Evolutionary conservation across 64 coral and sea anemone species (phyloP).

Genomic region (Montipora cactus): DNA sequence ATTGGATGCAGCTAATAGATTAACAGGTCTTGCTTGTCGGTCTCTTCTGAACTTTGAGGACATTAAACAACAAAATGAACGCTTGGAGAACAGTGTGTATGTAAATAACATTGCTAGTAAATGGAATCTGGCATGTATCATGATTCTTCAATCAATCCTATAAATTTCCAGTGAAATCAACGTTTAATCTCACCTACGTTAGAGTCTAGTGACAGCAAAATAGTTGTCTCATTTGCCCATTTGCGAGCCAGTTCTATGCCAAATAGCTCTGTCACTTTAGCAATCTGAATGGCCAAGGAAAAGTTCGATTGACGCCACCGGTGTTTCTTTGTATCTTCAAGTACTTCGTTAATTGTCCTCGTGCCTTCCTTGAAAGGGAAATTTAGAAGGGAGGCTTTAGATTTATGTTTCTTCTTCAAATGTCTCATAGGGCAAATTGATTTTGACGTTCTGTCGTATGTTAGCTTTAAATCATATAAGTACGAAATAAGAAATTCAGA

Average conservation of each 20-base stretch:
- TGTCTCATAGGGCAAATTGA: not conserved
- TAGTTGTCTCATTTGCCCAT: constrained; percentile 24
- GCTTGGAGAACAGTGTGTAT: too few relatives aligned
- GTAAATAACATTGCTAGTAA: too few relatives aligned
- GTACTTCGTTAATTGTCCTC: not conserved
- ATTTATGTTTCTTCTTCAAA: not conserved
- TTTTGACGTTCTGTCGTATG: not conserved
- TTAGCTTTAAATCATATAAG: not conserved
- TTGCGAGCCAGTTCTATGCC: constrained; percentile 13
- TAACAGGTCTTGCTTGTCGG: too few relatives aligned
- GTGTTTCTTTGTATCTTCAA: not conserved
- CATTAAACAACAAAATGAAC: too few relatives aligned
- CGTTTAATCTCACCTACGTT: constrained; percentile 1
- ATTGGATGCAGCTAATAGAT: too few relatives aligned
- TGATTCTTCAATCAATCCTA: too few relatives aligned
- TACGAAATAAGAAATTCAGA: not conserved
- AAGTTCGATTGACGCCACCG: not conserved
- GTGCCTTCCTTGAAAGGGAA: not conserved
- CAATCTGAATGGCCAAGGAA: constrained; percentile 26
- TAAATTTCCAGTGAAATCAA: not conserved
- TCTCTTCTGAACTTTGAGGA: too few relatives aligned
- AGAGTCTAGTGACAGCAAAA: not conserved
- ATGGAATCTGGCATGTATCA: too few relatives aligned
- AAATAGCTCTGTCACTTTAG: constrained; percentile 35
- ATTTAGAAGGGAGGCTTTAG: not conserved